Conservation (phyloP, 2,113 vertebrate species). For the Dendropsophus ebraccatus region DNA sequence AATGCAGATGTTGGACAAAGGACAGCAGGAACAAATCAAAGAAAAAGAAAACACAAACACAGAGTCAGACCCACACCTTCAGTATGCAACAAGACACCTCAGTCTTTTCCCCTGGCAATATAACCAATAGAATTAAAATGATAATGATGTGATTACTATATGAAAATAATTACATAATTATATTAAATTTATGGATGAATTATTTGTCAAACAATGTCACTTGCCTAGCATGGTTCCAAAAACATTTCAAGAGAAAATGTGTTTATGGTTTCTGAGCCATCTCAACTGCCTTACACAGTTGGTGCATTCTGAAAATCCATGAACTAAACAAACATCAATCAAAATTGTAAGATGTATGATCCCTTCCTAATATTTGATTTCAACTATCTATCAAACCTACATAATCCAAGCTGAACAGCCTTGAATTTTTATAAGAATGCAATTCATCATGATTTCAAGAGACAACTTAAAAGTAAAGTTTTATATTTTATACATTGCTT, state of each 20-base stretch:
- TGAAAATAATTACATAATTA: neutral
- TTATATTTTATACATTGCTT: constrained; percentile 41
- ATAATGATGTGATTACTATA: neutral
- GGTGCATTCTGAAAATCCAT: constrained; percentile 41
- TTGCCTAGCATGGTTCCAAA: constrained; percentile 13
- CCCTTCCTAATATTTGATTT: constrained; percentile 52
- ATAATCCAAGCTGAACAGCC: constrained; percentile 51
- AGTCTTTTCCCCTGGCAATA: neutral
- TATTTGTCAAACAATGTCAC: neutral
- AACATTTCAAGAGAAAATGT: constrained; percentile 5
- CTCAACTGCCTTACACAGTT: constrained; percentile 17
- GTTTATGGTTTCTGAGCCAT: constrained; percentile 16
- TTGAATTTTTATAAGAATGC: constrained; percentile 32
- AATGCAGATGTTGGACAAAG: no score
- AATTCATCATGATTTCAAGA: constrained; percentile 30
- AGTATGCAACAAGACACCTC: no score
- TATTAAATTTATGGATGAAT: neutral
- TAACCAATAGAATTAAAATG: neutral
- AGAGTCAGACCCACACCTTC: no score
- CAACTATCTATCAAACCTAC: constrained; percentile 50
- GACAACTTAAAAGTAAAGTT: constrained; percentile 29
- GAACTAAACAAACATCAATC: constrained; percentile 56
- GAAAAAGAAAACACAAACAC: no score
- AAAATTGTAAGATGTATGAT: constrained; percentile 54
- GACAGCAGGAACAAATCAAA: no score